Conservation (phyloP, 2,888 invertebrate genomes). For the Strigamia transsilvanica region DNA sequence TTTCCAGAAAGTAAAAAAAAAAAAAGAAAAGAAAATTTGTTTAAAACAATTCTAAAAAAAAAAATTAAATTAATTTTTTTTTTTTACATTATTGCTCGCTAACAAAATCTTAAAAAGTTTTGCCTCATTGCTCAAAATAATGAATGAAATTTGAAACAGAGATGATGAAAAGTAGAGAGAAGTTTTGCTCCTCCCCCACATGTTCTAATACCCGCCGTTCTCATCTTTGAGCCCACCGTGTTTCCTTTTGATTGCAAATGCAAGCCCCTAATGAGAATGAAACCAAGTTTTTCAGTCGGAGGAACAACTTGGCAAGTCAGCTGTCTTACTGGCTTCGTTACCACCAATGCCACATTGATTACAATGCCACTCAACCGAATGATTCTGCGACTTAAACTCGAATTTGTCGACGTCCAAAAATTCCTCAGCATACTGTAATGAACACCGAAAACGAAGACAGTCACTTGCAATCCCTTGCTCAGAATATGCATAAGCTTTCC, state of each 20-base stretch:
- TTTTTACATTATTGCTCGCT: not conserved
- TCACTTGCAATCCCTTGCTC: conserved; percentile 33
- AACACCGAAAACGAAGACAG: conserved; percentile 32
- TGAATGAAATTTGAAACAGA: conserved; percentile 17
- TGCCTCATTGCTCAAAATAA: conserved; percentile 41
- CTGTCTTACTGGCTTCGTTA: conserved; percentile 42
- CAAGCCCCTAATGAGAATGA: conserved; percentile 39
- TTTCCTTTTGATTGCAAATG: conserved; percentile 43
- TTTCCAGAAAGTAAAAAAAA: not conserved
- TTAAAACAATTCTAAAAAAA: not conserved
- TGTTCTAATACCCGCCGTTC: conserved; percentile 28
- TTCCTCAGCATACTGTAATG: conserved; percentile 31
- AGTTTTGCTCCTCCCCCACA: conserved; percentile 1
- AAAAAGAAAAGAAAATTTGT: not conserved
- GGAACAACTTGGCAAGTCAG: conserved; percentile 41
- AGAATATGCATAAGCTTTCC: conserved; percentile 36
- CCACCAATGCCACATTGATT: conserved; percentile 42
- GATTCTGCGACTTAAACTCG: conserved; percentile 42
- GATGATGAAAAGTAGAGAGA: conserved; percentile 29
- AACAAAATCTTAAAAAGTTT: conserved; percentile 14
- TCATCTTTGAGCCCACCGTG: conserved; percentile 41
- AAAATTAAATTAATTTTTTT: not conserved
- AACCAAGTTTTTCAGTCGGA: conserved; percentile 42
- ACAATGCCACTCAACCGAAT: conserved; percentile 36
- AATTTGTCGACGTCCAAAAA: conserved; percentile 42